phyloP scores from a whole-genome alignment of 2,888 invertebrate species.

The Bimastos eiseni region DNA sequence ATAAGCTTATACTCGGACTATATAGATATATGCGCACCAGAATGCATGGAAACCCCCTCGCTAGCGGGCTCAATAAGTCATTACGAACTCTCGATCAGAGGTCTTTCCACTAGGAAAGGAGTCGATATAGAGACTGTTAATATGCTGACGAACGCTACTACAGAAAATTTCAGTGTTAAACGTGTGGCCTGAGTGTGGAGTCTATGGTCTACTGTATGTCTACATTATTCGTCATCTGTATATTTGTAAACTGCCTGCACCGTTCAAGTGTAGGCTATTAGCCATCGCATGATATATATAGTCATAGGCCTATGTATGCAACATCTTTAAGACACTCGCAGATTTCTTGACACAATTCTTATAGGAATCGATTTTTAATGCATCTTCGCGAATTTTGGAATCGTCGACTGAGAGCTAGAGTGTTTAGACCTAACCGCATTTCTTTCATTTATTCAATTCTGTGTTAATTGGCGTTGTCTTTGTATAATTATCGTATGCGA shows the following conservation, averaged over 20 bases:
- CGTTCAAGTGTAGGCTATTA: too few species aligned
- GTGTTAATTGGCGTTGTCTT: slow-evolving; percentile 13
- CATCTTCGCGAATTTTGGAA: neutral
- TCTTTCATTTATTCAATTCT: neutral
- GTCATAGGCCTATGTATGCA: neutral
- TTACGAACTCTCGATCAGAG: too few species aligned
- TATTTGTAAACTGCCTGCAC: neutral
- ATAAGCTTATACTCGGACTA: neutral
- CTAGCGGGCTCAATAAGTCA: too few species aligned
- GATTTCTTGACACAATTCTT: neutral
- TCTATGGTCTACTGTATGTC: too few species aligned
- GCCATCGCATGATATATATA: too few species aligned
- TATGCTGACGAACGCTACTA: neutral
- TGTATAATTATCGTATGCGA: neutral
- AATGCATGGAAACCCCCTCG: neutral
- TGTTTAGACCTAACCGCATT: neutral
- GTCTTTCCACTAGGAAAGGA: neutral
- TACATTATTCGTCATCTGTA: neutral
- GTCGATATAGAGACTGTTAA: too few species aligned
- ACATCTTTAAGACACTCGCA: neutral
- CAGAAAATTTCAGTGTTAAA: too few species aligned
- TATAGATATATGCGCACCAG: neutral
- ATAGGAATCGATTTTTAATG: neutral
- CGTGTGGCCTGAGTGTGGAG: too few species aligned
- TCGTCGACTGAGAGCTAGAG: neutral